A percentile compares a stretch with the other conserved stretches of the same genome.
Conservation (phyloP, 2,888 invertebrate species). For the Acrobasis suavella region DNA sequence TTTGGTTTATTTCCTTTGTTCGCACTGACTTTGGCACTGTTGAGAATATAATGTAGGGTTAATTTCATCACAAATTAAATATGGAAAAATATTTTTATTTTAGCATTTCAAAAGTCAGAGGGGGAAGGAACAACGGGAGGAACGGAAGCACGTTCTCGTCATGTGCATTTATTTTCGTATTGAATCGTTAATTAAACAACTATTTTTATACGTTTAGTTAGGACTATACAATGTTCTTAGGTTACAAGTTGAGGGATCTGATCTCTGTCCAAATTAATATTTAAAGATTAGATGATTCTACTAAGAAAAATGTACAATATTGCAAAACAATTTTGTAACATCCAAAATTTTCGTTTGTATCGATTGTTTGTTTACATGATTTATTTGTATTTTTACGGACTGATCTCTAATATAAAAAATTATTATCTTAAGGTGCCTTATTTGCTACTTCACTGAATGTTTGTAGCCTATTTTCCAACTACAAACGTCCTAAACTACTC, state of each 20-base stretch:
- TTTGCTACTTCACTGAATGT: too few species aligned
- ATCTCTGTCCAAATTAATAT: slow-evolving; percentile 30
- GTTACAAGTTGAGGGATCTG: slow-evolving; percentile 24
- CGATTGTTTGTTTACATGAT: too few species aligned
- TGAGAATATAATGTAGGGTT: neutral
- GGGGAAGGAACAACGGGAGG: neutral
- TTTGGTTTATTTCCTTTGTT: neutral
- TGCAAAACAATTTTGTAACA: too few species aligned
- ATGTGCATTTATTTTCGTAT: slow-evolving; percentile 41
- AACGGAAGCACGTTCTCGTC: slow-evolving; percentile 29
- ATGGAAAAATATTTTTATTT: too few species aligned
- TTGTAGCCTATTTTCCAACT: too few species aligned
- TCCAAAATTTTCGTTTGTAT: too few species aligned
- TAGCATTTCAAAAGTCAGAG: neutral
- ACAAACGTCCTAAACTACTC: too few species aligned
- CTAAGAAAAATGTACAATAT: too few species aligned
- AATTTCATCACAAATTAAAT: too few species aligned
- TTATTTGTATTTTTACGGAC: too few species aligned
- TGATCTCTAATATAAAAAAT: too few species aligned
- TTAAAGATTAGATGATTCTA: neutral
- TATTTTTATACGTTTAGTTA: slow-evolving; percentile 21
- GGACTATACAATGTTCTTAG: slow-evolving; percentile 23
- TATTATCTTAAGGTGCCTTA: too few species aligned
- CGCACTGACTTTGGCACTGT: neutral
- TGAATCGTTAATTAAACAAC: slow-evolving; percentile 3